A percentile compares a stretch with the other conserved stretches of the same genome.
These are phyloP conservation scores for Pangasius mekongensis DNA, from an alignment of 2,797 vertebrate species.

Conservation along the genomic window DNA sequence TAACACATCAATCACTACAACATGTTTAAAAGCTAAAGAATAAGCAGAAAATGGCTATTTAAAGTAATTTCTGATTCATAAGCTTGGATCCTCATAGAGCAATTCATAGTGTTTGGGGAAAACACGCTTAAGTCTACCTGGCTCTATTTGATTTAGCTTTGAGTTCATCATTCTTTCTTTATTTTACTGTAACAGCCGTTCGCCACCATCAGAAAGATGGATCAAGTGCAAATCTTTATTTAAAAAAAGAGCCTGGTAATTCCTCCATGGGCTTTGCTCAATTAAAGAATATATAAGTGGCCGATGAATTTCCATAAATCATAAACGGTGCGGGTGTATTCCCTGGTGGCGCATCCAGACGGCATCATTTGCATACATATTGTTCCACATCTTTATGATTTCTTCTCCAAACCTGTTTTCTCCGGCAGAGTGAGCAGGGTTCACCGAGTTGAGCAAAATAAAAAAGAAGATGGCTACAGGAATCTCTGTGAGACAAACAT, in stretches of 20 bases:
- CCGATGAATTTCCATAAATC: conserved; percentile 55
- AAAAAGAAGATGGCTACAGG: neutral
- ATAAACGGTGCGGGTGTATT: conserved; percentile 34
- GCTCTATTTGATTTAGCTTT: conserved; percentile 7
- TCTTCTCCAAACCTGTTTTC: conserved; percentile 34
- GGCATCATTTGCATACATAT: conserved; percentile 80
- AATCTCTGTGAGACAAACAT: neutral
- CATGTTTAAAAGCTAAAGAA: neutral
- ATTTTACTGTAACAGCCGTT: conserved; percentile 12
- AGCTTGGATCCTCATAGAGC: neutral
- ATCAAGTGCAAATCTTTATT: conserved; percentile 33
- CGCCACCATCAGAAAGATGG: neutral
- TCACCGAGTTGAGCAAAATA: neutral
- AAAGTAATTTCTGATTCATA: conserved; percentile 21
- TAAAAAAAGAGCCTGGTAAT: conserved; percentile 23
- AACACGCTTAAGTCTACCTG: neutral
- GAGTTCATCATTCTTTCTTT: conserved; percentile 27
- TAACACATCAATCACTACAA: neutral
- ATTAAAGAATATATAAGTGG: conserved; percentile 46
- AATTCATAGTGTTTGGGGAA: neutral
- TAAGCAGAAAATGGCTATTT: neutral
- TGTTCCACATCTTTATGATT: conserved; percentile 71
- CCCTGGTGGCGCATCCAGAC: conserved; percentile 46
- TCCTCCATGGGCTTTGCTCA: conserved; percentile 39
- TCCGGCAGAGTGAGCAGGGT: conserved; percentile 3